These are phyloP conservation scores for Agrilus cyanescens DNA, from an alignment of 2,888 invertebrate genomes.

Conservation along the genomic window DNA sequence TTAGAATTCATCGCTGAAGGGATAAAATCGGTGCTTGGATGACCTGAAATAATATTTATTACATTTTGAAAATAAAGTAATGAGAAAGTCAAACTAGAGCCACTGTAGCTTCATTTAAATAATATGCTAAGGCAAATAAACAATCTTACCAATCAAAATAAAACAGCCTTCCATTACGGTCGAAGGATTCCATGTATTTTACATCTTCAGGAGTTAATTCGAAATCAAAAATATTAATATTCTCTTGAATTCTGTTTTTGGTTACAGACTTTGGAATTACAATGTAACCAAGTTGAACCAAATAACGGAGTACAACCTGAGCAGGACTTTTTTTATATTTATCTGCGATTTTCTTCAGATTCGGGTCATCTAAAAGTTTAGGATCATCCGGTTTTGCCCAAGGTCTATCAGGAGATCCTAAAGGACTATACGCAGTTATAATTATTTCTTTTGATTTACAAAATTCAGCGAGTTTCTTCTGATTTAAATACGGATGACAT, in stretches of 20 bases:
- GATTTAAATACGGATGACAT: no score
- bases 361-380: constrained; percentile 58
- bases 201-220: constrained; percentile 55
- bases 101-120: no score
- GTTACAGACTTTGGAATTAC: constrained; percentile 77
- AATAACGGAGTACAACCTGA: constrained; percentile 53
- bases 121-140: no score
- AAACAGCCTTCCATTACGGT: constrained; percentile 58
- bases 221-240: constrained; percentile 66
- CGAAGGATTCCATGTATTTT: constrained; percentile 50
- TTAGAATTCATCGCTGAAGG: no score
- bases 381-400: no score
- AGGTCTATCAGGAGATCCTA: constrained; percentile 66
- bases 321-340: constrained; percentile 55
- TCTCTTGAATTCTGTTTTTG: constrained; percentile 51
- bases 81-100: no score
- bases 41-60: no score
- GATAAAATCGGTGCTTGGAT: no score
- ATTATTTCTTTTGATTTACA: constrained; percentile 53
- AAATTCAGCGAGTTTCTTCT: constrained; percentile 49
- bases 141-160: constrained; percentile 47
- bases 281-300: constrained; percentile 55
- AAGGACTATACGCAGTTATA: constrained; percentile 72
- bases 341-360: constrained; percentile 46
- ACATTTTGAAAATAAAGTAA: no score